Percentiles rank a stretch among this genome's conserved stretches.
Evolutionary conservation across 2,888 invertebrate species (phyloP).

Genomic region (Rhaphigaster nebulosa): DNA sequence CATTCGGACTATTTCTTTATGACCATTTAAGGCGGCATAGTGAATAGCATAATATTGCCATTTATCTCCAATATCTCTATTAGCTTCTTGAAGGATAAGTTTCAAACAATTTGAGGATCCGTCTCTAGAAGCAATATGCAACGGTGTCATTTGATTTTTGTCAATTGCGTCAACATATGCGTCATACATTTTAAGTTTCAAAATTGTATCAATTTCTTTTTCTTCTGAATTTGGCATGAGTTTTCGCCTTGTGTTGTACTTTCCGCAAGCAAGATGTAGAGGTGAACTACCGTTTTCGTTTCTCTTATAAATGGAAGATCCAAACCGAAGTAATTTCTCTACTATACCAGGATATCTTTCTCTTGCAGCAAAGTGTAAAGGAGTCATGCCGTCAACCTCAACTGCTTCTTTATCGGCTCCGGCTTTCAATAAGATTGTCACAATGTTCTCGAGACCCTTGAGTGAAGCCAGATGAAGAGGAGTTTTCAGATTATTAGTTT

Average conservation of each 20-base stretch:
- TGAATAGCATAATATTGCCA: not conserved
- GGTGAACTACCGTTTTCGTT: not conserved
- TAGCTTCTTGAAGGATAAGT: not conserved
- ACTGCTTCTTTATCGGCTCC: not conserved
- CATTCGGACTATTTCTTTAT: not conserved
- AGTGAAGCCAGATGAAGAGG: conserved; percentile 78
- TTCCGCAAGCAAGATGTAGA: not conserved
- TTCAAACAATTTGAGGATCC: not conserved
- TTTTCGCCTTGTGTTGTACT: not conserved
- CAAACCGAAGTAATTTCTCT: not conserved
- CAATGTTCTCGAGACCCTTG: conserved; percentile 75
- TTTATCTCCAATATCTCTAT: not conserved
- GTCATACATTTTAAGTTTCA: not conserved
- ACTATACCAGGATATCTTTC: not conserved
- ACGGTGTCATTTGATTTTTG: not conserved
- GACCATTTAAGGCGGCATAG: not conserved
- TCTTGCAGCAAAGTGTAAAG: not conserved
- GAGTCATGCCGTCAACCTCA: not conserved
- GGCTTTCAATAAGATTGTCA: conserved; percentile 67
- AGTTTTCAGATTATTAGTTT: conserved; percentile 82
- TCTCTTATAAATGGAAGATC: not conserved
- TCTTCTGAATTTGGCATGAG: not conserved
- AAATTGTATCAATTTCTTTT: not conserved
- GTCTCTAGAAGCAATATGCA: not conserved
- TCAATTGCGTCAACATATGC: not conserved